A percentile compares a stretch with the other conserved stretches of the same genome.
These are phyloP conservation scores for Pseudococcus jackbeardsleyi DNA, from an alignment of 2,888 invertebrate species.

Conservation along the genomic window DNA sequence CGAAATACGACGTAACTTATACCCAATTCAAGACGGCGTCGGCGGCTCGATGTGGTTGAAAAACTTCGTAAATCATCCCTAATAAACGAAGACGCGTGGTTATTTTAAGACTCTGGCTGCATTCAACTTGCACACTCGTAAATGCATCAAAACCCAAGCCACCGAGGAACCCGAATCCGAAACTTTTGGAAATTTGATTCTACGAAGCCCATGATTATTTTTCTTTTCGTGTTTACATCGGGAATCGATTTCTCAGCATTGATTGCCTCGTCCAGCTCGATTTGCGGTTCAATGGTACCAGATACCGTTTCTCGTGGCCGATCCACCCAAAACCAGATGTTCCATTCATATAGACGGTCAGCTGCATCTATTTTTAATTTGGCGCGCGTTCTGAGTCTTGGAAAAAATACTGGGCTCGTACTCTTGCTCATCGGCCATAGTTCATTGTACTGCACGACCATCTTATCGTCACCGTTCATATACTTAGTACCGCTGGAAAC, in stretches of 20 bases:
- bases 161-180: not conserved
- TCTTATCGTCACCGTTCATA: not conserved
- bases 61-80: conserved; percentile 21
- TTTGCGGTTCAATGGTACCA: not conserved
- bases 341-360: conserved; percentile 36
- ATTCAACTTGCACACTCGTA: not conserved
- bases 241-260: not conserved
- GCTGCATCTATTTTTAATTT: conserved; percentile 47
- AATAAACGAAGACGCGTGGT: not conserved
- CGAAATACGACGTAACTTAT: not conserved
- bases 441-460: not conserved
- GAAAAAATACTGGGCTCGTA: not conserved
- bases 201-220: too few relatives aligned
- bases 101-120: not conserved
- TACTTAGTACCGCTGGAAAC: not conserved
- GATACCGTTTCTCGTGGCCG: too few relatives aligned
- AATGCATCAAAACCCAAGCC: not conserved
- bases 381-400: not conserved
- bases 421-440: not conserved
- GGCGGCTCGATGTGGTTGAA: not conserved
- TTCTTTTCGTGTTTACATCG: too few relatives aligned
- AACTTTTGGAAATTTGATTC: not conserved
- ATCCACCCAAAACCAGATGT: conserved; percentile 33
- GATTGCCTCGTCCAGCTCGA: not conserved
- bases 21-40: not conserved